Evolutionary conservation across 2,888 invertebrate species (phyloP).

Genomic region (Phasia obesa): DNA sequence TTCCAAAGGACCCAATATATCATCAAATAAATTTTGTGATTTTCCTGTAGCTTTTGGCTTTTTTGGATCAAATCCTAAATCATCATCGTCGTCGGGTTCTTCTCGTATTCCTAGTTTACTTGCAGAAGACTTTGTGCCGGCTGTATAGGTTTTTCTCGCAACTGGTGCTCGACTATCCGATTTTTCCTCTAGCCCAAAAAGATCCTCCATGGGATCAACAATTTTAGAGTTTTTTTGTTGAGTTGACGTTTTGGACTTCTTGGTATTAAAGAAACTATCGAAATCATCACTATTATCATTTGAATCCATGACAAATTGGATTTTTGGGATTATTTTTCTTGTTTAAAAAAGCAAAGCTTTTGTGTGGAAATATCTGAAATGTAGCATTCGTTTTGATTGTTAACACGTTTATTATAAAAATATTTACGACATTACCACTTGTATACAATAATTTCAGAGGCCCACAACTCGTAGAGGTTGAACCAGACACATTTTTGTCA

Average conservation of each 20-base stretch:
- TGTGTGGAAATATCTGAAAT: no score
- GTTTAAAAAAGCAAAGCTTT: not conserved
- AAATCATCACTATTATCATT: slow-evolving; percentile 88
- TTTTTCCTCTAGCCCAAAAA: slow-evolving; percentile 81
- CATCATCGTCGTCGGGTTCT: slow-evolving; percentile 76
- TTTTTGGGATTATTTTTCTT: not conserved
- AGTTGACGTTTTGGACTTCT: slow-evolving; percentile 62
- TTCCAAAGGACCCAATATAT: slow-evolving; percentile 73
- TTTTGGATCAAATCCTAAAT: slow-evolving; percentile 82
- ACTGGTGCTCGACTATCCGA: slow-evolving; percentile 66
- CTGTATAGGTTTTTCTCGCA: slow-evolving; percentile 29
- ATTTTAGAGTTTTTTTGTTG: slow-evolving; percentile 51
- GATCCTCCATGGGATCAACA: slow-evolving; percentile 76
- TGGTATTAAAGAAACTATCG: slow-evolving; percentile 87
- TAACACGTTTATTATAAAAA: no score
- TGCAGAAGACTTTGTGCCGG: slow-evolving; percentile 24
- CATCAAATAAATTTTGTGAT: slow-evolving; percentile 80
- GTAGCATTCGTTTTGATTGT: no score
- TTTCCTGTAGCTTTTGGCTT: slow-evolving; percentile 77
- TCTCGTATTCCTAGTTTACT: slow-evolving; percentile 37
- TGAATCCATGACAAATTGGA: slow-evolving; percentile 41
- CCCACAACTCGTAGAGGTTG: no score
- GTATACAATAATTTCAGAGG: no score
- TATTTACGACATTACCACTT: no score
- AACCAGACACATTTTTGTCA: no score